phyloP scores from a whole-genome alignment of 1,140 invertebrate genomes.

The Mactra quadrangularis region DNA sequence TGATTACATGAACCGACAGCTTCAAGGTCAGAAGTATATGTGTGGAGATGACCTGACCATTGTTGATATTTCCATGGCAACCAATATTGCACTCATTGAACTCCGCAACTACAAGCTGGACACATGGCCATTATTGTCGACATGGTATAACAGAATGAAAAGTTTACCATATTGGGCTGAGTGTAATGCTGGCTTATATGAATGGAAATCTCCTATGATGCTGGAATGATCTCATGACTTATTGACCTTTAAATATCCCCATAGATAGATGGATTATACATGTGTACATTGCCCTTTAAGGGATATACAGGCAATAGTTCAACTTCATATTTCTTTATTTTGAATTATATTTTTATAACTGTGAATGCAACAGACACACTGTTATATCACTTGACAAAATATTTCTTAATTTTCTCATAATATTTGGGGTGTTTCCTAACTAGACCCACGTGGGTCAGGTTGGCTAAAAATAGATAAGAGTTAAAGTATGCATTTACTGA shows the following conservation, averaged over 20 bases:
- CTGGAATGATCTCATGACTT: not conserved
- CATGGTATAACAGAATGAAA: slow-evolving; percentile 69
- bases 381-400: no score
- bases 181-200: slow-evolving; percentile 66
- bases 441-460: no score
- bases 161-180: slow-evolving; percentile 64
- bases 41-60: slow-evolving; percentile 67
- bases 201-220: slow-evolving; percentile 63
- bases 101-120: slow-evolving; percentile 65
- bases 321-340: no score
- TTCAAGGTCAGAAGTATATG: slow-evolving; percentile 65
- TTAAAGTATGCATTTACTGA: not conserved
- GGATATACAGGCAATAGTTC: no score
- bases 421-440: no score
- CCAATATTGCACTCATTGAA: slow-evolving; percentile 66
- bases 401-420: no score
- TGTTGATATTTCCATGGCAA: slow-evolving; percentile 67
- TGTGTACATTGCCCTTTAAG: no score
- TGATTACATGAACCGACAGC: slow-evolving; percentile 63
- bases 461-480: no score
- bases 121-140: slow-evolving; percentile 51
- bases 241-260: not conserved
- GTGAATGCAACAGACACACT: no score
- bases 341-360: no score
- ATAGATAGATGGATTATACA: not conserved